A percentile compares a stretch with the other conserved stretches of the same genome.
These are phyloP conservation scores for Cheilinus undulatus DNA, from an alignment of 2,113 vertebrate genomes.

Conservation along the genomic window DNA sequence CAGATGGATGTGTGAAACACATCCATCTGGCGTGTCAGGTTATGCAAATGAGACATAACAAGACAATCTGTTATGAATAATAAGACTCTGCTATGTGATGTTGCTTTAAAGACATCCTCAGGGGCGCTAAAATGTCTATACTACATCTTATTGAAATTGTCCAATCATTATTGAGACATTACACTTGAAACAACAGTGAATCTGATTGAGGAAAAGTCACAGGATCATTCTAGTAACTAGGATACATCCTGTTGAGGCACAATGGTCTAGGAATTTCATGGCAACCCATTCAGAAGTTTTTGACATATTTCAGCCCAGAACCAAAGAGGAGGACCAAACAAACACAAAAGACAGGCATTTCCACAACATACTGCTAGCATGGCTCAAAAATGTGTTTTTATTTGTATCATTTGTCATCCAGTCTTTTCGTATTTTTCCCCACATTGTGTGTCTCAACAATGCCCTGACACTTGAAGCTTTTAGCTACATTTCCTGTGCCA, in stretches of 20 bases:
- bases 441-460: constrained; percentile 1
- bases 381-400: background rate
- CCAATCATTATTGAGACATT: no score
- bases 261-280: background rate
- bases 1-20: no score
- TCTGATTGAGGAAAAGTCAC: no score
- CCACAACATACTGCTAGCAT: background rate
- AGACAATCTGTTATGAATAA: no score
- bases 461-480: background rate
- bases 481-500: constrained; percentile 3
- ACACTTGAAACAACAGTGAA: no score
- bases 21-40: no score
- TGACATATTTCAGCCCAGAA: background rate
- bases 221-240: background rate
- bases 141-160: no score
- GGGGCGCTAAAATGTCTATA: no score
- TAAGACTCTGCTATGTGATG: no score
- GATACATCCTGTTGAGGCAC: background rate
- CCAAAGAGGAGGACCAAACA: background rate
- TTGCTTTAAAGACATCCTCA: no score
- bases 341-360: background rate
- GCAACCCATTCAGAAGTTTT: background rate
- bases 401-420: background rate
- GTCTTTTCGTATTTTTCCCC: background rate
- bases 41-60: no score